Evolutionary conservation across 64 coral and sea anemone species (phyloP).

Genomic region (Stichodactyla helianthus): DNA sequence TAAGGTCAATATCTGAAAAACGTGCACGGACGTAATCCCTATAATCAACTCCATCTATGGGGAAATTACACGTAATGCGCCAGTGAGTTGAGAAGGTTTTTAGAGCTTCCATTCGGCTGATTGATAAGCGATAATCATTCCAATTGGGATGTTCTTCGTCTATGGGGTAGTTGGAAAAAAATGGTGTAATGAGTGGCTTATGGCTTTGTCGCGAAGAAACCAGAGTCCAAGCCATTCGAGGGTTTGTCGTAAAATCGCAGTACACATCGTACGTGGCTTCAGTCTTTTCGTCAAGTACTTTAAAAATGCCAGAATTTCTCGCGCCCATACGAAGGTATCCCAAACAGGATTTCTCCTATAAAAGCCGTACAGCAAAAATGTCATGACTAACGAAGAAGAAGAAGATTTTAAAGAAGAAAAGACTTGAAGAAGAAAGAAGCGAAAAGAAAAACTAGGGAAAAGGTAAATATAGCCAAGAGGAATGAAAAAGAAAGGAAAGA

Average conservation of each 20-base stretch:
- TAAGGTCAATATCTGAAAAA: slow-evolving; percentile 35
- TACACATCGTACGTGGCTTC: neutral
- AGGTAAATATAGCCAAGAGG: neutral
- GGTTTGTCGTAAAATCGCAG: neutral
- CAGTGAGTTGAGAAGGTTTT: slow-evolving; percentile 28
- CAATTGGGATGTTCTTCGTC: slow-evolving; percentile 1
- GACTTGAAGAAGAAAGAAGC: neutral
- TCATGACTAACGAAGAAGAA: too few species aligned
- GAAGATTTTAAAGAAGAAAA: neutral
- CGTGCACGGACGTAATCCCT: slow-evolving; percentile 45
- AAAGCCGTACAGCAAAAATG: neutral
- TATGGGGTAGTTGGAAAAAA: neutral
- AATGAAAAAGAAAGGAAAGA: too few species aligned
- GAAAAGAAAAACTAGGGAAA: neutral
- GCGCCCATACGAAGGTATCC: neutral
- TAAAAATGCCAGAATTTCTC: neutral
- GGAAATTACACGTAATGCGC: slow-evolving; percentile 58
- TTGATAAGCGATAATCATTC: neutral
- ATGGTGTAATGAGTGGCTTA: neutral
- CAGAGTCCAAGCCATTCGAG: neutral
- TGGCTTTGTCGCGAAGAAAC: neutral
- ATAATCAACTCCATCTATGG: slow-evolving; percentile 29
- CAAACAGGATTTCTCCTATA: neutral
- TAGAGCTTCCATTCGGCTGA: neutral
- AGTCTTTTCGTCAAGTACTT: neutral